Percentiles rank a stretch among this genome's conserved stretches.
Evolutionary conservation across 2,888 invertebrate species (phyloP).

Genomic region (Chaetoderma sp.): DNA sequence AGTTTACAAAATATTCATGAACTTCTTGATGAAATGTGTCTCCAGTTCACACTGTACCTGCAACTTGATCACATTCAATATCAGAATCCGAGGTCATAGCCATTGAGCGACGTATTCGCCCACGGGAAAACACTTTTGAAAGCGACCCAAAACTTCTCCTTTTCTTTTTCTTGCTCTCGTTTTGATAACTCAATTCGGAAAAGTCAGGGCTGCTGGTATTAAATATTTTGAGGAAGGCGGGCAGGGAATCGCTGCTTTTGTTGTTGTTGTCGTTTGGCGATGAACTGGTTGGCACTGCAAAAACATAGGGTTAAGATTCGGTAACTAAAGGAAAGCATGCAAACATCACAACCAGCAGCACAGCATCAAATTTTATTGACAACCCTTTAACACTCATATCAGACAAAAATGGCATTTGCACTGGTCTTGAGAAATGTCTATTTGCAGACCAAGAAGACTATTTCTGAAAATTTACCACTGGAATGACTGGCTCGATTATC

Average conservation of each 20-base stretch:
- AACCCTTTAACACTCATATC: too few relatives aligned
- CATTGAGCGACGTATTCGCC: conserved; percentile 54
- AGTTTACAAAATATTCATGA: too few relatives aligned
- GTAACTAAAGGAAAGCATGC: too few relatives aligned
- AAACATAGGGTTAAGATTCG: too few relatives aligned
- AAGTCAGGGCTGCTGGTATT: conserved; percentile 25
- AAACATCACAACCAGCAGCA: too few relatives aligned
- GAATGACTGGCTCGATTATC: too few relatives aligned
- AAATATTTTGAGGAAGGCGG: conserved; percentile 41
- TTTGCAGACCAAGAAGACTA: too few relatives aligned
- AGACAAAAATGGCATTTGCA: too few relatives aligned
- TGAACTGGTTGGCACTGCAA: conserved; percentile 46
- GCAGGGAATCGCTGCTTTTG: conserved; percentile 38
- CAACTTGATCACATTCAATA: conserved; percentile 43
- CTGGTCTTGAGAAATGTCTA: too few relatives aligned
- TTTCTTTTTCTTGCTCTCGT: conserved; percentile 47
- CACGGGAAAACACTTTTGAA: conserved; percentile 55
- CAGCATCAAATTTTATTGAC: too few relatives aligned
- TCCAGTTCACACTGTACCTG: not conserved
- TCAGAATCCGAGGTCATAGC: conserved; percentile 47
- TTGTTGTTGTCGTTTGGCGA: conserved; percentile 32
- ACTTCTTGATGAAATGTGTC: too few relatives aligned
- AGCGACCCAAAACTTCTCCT: conserved; percentile 53
- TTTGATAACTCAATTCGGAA: conserved; percentile 45
- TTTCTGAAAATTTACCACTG: too few relatives aligned